Evolutionary conservation across 2,888 invertebrate species (phyloP).

Genomic region (Cosmia pyralina): DNA sequence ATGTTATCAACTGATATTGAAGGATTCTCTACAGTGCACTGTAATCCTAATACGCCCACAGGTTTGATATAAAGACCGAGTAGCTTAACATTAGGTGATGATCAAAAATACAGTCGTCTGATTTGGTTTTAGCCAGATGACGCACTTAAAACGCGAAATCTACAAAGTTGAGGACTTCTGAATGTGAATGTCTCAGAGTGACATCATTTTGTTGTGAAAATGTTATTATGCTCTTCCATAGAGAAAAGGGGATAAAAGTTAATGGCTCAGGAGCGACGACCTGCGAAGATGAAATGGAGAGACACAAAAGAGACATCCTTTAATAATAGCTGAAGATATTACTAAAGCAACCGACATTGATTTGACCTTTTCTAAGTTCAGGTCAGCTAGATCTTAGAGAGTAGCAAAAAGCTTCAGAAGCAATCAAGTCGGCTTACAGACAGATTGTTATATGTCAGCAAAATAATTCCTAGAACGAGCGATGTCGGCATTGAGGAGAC

Average conservation of each 20-base stretch:
- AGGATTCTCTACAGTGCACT: constrained; percentile 12
- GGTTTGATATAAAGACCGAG: constrained; percentile 22
- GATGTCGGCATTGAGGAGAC: constrained; percentile 19
- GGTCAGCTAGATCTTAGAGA: constrained; percentile 1
- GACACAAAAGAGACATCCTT: constrained; percentile 1
- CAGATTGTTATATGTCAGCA: constrained; percentile 33
- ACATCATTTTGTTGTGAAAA: constrained; percentile 17
- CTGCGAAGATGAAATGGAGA: constrained; percentile 6
- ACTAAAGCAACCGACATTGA: neutral
- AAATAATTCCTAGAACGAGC: constrained; percentile 34
- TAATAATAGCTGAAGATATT: constrained; percentile 6
- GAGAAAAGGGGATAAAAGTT: constrained; percentile 11
- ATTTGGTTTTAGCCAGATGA: constrained; percentile 53
- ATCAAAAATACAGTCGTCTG: constrained; percentile 57
- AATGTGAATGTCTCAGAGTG: constrained; percentile 17
- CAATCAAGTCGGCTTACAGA: constrained; percentile 20
- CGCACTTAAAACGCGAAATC: constrained; percentile 43
- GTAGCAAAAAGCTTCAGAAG: constrained; percentile 20
- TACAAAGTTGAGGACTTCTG: constrained; percentile 26
- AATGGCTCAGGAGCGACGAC: neutral
- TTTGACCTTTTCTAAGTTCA: constrained; percentile 21
- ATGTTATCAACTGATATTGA: constrained; percentile 11
- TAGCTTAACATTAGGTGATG: constrained; percentile 44
- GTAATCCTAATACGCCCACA: constrained; percentile 47
- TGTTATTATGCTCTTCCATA: constrained; percentile 14